These are phyloP conservation scores for Formica aserva DNA, from an alignment of 2,888 invertebrate genomes.

Conservation along the genomic window DNA sequence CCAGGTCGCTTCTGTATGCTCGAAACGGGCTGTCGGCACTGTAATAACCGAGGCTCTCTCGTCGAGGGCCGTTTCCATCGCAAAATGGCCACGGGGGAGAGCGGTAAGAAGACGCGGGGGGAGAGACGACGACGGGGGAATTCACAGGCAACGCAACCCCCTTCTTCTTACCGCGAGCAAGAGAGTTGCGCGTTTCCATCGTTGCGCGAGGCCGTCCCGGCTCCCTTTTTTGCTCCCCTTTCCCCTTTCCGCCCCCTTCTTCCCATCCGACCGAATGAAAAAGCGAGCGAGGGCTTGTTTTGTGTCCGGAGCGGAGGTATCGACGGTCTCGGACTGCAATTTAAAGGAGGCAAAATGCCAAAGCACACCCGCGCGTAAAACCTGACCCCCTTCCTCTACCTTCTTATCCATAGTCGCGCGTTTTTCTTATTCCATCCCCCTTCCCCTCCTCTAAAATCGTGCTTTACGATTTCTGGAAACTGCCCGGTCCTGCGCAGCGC, in stretches of 20 bases:
- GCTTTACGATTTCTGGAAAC: constrained; percentile 75
- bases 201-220: constrained; percentile 55
- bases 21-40: constrained; percentile 64
- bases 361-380: constrained; percentile 62
- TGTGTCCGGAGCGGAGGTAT: constrained; percentile 63
- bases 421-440: constrained; percentile 56
- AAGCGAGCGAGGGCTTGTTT: constrained; percentile 66
- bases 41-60: constrained; percentile 66
- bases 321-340: constrained; percentile 65
- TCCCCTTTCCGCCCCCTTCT: background rate
- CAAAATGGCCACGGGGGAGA: constrained; percentile 64
- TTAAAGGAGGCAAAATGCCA: constrained; percentile 74
- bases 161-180: constrained; percentile 48
- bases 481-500: constrained; percentile 40
- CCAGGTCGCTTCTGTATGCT: constrained; percentile 61
- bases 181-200: constrained; percentile 70
- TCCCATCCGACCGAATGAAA: constrained; percentile 60
- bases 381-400: background rate
- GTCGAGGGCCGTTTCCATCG: constrained; percentile 70
- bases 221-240: constrained; percentile 45
- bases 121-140: constrained; percentile 38
- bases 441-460: constrained; percentile 60
- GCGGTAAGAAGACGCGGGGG: constrained; percentile 33
- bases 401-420: constrained; percentile 18
- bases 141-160: constrained; percentile 51